Evolutionary conservation across 2,888 invertebrate genomes (phyloP).

Genomic region (Ferrisia virgata): DNA sequence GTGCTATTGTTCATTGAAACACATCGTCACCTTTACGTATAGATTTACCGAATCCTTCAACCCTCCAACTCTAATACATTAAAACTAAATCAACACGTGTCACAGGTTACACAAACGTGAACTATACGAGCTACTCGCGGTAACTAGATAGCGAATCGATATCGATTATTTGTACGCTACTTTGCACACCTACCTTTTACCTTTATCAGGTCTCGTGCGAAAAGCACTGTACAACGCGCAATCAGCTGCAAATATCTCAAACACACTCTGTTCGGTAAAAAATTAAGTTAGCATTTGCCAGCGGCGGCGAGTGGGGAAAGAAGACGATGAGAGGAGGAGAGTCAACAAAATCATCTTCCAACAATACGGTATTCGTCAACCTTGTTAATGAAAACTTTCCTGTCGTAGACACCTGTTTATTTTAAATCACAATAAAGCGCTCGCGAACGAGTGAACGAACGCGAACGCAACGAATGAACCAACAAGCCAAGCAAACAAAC

Average conservation of each 20-base stretch:
- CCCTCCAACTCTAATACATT: background rate
- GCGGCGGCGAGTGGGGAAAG: too few relatives aligned
- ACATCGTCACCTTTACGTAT: background rate
- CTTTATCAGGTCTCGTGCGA: too few relatives aligned
- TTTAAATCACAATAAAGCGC: constrained; percentile 23
- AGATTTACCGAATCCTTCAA: background rate
- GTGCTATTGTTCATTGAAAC: background rate
- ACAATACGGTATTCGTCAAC: constrained; percentile 14
- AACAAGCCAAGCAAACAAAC: too few relatives aligned
- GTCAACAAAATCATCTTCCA: background rate
- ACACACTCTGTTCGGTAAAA: background rate
- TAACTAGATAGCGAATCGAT: background rate
- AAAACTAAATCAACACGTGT: background rate
- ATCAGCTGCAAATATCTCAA: background rate
- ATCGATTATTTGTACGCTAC: background rate
- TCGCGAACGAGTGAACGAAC: background rate
- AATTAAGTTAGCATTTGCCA: too few relatives aligned
- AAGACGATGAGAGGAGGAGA: too few relatives aligned
- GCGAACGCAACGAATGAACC: too few relatives aligned
- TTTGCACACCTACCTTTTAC: too few relatives aligned
- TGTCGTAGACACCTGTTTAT: constrained; percentile 37
- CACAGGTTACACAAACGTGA: background rate
- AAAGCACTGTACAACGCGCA: background rate
- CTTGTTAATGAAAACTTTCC: constrained; percentile 18
- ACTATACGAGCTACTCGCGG: too few relatives aligned